A percentile compares a stretch with the other conserved stretches of the same genome.
phyloP scores from a whole-genome alignment of 2,113 vertebrate species.

The Sciurus niger region DNA sequence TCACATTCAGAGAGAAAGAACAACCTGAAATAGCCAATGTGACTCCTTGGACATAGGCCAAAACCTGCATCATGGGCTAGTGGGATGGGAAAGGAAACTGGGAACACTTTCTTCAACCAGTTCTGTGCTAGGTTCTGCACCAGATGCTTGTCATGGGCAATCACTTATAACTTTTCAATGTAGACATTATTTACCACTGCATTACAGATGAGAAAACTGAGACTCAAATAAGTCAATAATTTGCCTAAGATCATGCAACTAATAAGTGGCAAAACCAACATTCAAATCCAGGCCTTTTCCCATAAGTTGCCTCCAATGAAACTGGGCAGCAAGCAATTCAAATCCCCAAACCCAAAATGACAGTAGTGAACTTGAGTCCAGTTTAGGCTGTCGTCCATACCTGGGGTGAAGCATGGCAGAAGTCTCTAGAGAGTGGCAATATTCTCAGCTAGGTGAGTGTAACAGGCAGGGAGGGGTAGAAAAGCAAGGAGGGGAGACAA shows the following conservation, averaged over 20 bases:
- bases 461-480: background rate
- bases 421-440: background rate
- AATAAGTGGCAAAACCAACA: background rate
- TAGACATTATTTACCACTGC: background rate
- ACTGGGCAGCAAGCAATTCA: background rate
- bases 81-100: background rate
- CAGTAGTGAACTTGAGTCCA: background rate
- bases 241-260: background rate
- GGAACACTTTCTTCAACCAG: background rate
- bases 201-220: background rate
- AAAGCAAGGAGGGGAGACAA: background rate
- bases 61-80: background rate
- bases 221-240: background rate
- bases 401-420: background rate
- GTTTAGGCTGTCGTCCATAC: background rate
- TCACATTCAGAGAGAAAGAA: constrained; percentile 53
- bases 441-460: background rate
- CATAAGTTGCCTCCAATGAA: background rate
- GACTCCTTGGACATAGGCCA: background rate
- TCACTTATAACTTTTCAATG: background rate
- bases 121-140: background rate
- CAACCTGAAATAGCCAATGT: background rate
- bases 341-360: background rate
- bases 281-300: constrained; percentile 5
- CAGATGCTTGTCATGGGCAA: background rate